Evolutionary conservation across 2,797 vertebrate genomes (phyloP).

Genomic region (Siniperca undulata): DNA sequence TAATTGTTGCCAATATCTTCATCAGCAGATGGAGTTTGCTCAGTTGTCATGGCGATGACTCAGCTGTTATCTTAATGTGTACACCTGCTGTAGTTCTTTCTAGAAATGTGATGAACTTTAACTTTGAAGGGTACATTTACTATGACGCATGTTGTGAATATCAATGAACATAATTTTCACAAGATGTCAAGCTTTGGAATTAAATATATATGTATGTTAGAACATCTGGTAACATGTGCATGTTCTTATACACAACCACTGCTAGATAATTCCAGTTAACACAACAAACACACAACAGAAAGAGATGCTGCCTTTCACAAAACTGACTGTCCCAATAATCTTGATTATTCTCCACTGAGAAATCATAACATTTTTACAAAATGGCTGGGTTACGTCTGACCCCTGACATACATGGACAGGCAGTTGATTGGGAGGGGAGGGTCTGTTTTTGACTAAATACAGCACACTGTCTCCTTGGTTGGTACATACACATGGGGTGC

Average conservation of each 20-base stretch:
- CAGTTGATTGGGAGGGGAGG: constrained; percentile 19
- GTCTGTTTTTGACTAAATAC: constrained; percentile 58
- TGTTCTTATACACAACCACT: background rate
- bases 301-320: background rate
- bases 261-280: background rate
- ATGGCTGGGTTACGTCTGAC: constrained; percentile 4
- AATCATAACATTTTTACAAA: constrained; percentile 2
- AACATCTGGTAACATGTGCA: background rate
- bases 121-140: background rate
- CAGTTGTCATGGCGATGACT: background rate
- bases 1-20: too few relatives aligned
- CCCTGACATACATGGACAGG: constrained; percentile 18
- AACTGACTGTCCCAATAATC: background rate
- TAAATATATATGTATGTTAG: background rate
- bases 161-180: background rate
- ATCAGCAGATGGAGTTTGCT: background rate
- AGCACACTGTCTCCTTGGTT: constrained; percentile 45
- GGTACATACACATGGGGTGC: constrained; percentile 61
- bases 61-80: too few relatives aligned
- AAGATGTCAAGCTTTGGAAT: background rate
- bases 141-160: too few relatives aligned
- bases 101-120: background rate
- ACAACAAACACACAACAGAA: background rate
- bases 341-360: background rate
- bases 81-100: background rate